These are phyloP conservation scores for Plecotus auritus DNA, from an alignment of 2,113 vertebrate genomes.

Conservation along the genomic window DNA sequence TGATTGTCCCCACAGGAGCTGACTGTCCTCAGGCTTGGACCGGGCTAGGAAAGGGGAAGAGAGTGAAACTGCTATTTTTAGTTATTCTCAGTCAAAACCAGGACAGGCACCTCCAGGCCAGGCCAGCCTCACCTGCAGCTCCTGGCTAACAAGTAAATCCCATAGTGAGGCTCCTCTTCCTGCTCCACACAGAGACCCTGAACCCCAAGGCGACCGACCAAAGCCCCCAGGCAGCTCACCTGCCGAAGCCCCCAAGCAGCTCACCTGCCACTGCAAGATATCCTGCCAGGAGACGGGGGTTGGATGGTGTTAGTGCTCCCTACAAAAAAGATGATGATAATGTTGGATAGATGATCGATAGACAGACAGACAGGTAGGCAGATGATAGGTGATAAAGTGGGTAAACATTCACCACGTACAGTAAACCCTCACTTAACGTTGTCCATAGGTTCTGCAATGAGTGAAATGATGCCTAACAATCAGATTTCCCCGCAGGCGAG, in stretches of 20 bases:
- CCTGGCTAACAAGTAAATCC: too few species aligned
- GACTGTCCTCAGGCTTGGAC: neutral
- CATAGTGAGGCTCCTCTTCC: neutral
- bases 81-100: neutral
- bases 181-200: neutral
- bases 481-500: neutral
- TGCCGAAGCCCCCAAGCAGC: neutral
- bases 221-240: neutral
- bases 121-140: neutral
- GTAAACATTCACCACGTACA: neutral
- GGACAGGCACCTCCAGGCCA: neutral
- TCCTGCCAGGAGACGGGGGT: neutral
- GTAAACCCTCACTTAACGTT: too few species aligned
- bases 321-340: neutral
- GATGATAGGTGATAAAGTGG: neutral
- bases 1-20: neutral
- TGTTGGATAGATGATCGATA: neutral
- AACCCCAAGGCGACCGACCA: neutral
- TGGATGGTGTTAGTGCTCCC: neutral
- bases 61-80: neutral
- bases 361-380: neutral
- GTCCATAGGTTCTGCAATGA: neutral
- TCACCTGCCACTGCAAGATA: neutral
- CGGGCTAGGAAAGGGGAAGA: neutral
- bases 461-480: neutral